phyloP scores from a whole-genome alignment of 2,113 vertebrate species.

The Carassius gibelio region DNA sequence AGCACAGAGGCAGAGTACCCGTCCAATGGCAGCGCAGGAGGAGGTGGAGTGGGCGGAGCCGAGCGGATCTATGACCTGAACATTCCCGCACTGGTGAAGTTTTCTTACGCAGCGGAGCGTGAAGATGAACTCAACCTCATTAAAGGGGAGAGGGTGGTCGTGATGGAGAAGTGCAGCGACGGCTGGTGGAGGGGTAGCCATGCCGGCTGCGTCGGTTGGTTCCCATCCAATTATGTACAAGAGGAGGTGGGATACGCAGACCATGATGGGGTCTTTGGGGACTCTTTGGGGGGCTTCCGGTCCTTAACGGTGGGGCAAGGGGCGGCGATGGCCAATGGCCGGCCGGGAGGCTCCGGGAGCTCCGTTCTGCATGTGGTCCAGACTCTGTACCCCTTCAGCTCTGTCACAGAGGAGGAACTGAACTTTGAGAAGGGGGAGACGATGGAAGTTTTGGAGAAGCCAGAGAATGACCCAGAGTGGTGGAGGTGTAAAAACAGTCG shows the following conservation, averaged over 20 bases:
- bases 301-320: constrained; percentile 58
- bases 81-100: constrained; percentile 92
- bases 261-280: constrained; percentile 69
- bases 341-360: constrained; percentile 62
- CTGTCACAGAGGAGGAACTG: constrained; percentile 95
- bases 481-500: too few species aligned
- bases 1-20: constrained; percentile 91
- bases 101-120: constrained; percentile 88
- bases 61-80: constrained; percentile 94
- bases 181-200: constrained; percentile 98
- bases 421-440: constrained; percentile 98
- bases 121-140: constrained; percentile 92
- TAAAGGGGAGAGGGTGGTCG: constrained; percentile 89
- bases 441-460: constrained; percentile 77
- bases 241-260: constrained; percentile 78
- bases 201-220: constrained; percentile 91
- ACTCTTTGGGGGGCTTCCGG: constrained; percentile 69
- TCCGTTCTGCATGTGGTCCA: constrained; percentile 88
- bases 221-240: constrained; percentile 97
- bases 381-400: constrained; percentile 97
- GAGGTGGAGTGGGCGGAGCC: constrained; percentile 65
- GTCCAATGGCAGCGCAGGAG: constrained; percentile 80
- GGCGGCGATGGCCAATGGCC: constrained; percentile 66
- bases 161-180: constrained; percentile 99
- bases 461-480: too few species aligned